Conservation (phyloP, 2,888 invertebrate species). For the Eupithecia pulchellata region DNA sequence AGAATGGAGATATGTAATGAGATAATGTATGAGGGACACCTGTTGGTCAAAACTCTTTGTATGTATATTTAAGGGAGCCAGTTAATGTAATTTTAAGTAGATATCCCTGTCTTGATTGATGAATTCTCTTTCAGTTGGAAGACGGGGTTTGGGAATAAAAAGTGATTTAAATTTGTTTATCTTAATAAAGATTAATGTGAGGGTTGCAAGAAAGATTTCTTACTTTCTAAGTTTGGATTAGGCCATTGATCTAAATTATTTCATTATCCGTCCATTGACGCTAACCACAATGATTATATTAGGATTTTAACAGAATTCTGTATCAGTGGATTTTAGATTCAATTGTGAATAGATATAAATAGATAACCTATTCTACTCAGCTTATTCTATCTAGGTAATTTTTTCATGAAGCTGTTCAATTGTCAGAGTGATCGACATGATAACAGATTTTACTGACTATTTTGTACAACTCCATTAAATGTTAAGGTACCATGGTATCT, state of each 20-base stretch:
- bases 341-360: background rate
- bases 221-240: conserved; percentile 30
- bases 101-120: conserved; percentile 81
- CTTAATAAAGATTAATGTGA: conserved; percentile 76
- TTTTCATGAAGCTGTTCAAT: background rate
- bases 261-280: conserved; percentile 6
- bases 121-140: conserved; percentile 65
- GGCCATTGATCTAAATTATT: conserved; percentile 41
- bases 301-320: background rate
- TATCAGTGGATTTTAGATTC: background rate
- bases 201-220: conserved; percentile 31
- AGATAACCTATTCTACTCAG: background rate
- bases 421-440: background rate
- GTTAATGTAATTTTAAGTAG: conserved; percentile 81
- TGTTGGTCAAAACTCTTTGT: conserved; percentile 50
- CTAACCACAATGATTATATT: background rate
- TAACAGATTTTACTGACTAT: background rate
- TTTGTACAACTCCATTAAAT: too few relatives aligned
- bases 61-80: conserved; percentile 62
- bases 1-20: conserved; percentile 61
- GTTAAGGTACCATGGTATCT: too few relatives aligned
- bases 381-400: background rate
- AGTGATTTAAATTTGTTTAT: conserved; percentile 74
- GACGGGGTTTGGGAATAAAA: conserved; percentile 59
- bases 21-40: conserved; percentile 38